These are phyloP conservation scores for Laodelphax striatellus DNA, from an alignment of 1,140 invertebrate genomes.

Conservation along the genomic window DNA sequence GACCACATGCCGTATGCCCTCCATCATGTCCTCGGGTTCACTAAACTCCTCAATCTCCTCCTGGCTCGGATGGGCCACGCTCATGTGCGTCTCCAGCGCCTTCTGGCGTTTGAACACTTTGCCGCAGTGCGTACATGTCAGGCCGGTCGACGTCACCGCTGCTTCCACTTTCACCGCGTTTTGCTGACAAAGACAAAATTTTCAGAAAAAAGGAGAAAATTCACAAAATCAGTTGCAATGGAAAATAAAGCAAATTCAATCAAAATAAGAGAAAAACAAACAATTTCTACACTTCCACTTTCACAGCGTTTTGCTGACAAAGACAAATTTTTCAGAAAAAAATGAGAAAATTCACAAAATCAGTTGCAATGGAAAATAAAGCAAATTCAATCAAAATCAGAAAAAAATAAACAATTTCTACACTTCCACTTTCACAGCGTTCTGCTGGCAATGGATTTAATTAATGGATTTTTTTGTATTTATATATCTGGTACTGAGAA, in stretches of 20 bases:
- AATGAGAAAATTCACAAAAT: no score
- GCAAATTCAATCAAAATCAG: no score
- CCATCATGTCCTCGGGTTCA: slow-evolving; percentile 71
- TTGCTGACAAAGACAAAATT: background rate
- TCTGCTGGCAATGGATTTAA: no score
- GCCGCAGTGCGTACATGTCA: slow-evolving; percentile 41
- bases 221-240: background rate
- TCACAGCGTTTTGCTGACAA: no score
- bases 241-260: background rate
- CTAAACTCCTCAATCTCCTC: slow-evolving; percentile 53
- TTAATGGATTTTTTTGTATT: no score
- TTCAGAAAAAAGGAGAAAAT: background rate
- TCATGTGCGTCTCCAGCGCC: slow-evolving; percentile 47
- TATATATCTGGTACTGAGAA: no score
- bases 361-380: no score
- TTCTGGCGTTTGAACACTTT: slow-evolving; percentile 51
- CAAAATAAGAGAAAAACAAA: no score
- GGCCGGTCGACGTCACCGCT: background rate
- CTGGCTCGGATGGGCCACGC: slow-evolving; percentile 38
- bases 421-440: no score
- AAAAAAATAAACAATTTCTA: no score
- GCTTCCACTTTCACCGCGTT: slow-evolving; percentile 7
- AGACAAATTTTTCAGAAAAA: no score
- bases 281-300: no score
- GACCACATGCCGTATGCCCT: slow-evolving; percentile 58